Percentiles rank a stretch among this genome's conserved stretches.
Evolutionary conservation across 2,797 vertebrate species (phyloP).

Genomic region (Otus scops): DNA sequence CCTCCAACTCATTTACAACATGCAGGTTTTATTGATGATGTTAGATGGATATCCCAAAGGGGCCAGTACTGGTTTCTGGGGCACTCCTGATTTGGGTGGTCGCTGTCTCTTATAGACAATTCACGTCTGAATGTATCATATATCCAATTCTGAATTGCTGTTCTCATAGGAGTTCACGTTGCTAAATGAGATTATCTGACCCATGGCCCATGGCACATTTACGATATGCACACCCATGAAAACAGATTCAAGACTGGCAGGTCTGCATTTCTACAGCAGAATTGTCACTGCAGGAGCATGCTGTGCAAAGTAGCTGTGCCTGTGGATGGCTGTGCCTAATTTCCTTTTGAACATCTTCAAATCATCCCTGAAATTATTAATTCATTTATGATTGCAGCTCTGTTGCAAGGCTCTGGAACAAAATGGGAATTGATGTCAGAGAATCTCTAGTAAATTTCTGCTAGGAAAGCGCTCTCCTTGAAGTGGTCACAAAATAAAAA

Average conservation of each 20-base stretch:
- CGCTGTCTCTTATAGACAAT: neutral
- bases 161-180: neutral
- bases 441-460: neutral
- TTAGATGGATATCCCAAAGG: neutral
- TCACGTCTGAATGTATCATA: neutral
- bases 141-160: neutral
- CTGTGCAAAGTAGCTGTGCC: neutral
- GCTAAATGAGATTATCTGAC: neutral
- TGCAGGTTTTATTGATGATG: neutral
- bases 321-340: neutral
- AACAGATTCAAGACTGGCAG: neutral
- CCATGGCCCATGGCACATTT: neutral
- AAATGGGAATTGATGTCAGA: neutral
- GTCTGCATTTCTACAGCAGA: neutral
- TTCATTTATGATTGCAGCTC: neutral
- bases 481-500: neutral
- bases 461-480: neutral
- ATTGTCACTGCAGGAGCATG: neutral
- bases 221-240: accelerated
- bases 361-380: neutral
- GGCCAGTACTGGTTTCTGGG: neutral
- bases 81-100: neutral
- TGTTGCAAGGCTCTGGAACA: neutral
- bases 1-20: neutral
- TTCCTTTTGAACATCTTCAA: neutral